phyloP scores from a whole-genome alignment of 2,113 vertebrate species.

The Chaetodon trifascialis region DNA sequence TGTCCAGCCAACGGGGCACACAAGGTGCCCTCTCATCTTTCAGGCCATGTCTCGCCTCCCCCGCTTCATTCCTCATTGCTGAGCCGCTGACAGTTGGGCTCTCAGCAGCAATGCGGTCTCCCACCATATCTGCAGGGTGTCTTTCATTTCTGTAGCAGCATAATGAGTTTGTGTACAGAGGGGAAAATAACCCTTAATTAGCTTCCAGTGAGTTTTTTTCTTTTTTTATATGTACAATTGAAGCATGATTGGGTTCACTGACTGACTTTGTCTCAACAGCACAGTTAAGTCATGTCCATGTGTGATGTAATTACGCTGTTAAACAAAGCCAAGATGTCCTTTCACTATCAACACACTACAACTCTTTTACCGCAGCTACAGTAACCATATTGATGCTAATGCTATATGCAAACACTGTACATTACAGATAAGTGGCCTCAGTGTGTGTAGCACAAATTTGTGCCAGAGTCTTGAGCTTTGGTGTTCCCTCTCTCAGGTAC shows the following conservation, averaged over 20 bases:
- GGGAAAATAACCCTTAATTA: slow-evolving; percentile 36
- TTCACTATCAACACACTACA: not conserved
- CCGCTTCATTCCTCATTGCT: slow-evolving; percentile 41
- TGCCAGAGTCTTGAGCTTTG: slow-evolving; percentile 8
- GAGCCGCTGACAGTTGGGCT: slow-evolving; percentile 56
- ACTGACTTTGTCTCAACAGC: slow-evolving; percentile 21
- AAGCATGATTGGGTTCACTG: slow-evolving; percentile 7
- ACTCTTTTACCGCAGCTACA: slow-evolving; percentile 1
- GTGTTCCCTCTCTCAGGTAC: slow-evolving; percentile 83
- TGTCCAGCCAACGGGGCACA: slow-evolving; percentile 22
- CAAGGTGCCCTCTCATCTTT: slow-evolving; percentile 59
- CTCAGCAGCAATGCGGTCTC: slow-evolving; percentile 55
- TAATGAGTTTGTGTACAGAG: slow-evolving; percentile 46
- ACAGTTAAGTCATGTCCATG: slow-evolving; percentile 13
- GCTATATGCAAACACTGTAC: not conserved
- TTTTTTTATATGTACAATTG: too few relatives aligned
- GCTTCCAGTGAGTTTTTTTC: slow-evolving; percentile 17
- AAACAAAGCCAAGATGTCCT: not conserved
- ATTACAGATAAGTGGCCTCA: not conserved
- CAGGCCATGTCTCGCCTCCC: slow-evolving; percentile 35
- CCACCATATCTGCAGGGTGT: slow-evolving; percentile 48
- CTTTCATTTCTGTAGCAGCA: slow-evolving; percentile 53
- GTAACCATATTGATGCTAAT: not conserved
- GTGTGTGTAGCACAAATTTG: not conserved
- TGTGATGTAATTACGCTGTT: not conserved